These are phyloP conservation scores for Caenorhabditis becei DNA, from an alignment of 2,888 invertebrate genomes.

Conservation along the genomic window DNA sequence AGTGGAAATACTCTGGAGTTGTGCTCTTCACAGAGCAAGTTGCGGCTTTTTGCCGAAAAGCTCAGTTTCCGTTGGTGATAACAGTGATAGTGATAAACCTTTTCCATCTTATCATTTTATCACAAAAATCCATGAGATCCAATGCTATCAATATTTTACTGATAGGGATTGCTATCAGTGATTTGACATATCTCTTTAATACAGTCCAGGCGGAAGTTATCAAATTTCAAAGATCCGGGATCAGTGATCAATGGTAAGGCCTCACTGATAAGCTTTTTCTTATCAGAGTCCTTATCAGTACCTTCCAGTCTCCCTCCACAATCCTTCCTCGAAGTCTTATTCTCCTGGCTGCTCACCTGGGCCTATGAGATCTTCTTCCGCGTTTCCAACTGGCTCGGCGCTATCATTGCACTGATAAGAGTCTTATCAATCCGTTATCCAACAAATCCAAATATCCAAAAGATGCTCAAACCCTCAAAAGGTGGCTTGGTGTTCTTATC, in stretches of 20 bases:
- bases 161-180: constrained; percentile 1
- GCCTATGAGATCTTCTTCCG: not conserved
- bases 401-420: not conserved
- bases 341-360: not conserved
- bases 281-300: not conserved
- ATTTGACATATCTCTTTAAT: not conserved
- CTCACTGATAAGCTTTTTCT: not conserved
- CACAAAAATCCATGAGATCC: not conserved
- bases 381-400: not conserved
- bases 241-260: not conserved
- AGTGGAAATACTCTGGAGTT: no score
- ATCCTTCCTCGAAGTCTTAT: not conserved
- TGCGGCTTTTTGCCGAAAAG: not conserved
- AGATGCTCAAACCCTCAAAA: not conserved
- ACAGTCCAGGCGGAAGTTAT: no score
- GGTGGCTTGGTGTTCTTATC: not conserved
- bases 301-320: not conserved
- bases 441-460: not conserved
- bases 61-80: no score
- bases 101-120: not conserved
- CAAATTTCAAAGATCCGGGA: not conserved
- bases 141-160: not conserved
- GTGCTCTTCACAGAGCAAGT: no score
- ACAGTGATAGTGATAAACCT: not conserved
- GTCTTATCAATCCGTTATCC: not conserved